A percentile compares a stretch with the other conserved stretches of the same genome.
These are phyloP conservation scores for Linhomoeus sp. DNA, from an alignment of 2,888 invertebrate species.

Conservation along the genomic window DNA sequence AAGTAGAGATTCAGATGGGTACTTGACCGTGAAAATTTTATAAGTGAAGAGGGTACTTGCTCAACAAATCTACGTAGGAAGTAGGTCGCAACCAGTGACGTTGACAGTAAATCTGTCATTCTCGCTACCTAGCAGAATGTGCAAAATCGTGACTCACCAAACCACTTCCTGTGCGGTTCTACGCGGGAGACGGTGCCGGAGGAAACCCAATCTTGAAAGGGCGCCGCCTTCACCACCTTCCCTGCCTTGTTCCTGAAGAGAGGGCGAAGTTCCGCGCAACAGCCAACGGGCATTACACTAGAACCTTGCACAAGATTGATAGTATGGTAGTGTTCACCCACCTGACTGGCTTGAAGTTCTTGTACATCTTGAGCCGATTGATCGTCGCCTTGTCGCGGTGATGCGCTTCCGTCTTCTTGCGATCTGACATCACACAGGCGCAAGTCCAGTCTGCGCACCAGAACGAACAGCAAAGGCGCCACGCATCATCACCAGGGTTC, in stretches of 20 bases:
- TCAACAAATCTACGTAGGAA: no score
- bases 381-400: conserved; percentile 81
- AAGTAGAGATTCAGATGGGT: conserved; percentile 3
- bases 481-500: conserved; percentile 51
- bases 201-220: conserved; percentile 70
- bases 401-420: conserved; percentile 57
- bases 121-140: no score
- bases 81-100: no score
- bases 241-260: conserved; percentile 45
- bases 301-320: no score
- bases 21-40: no score
- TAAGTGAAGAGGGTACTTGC: no score
- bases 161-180: conserved; percentile 95
- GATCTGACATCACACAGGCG: conserved; percentile 12
- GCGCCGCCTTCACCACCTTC: conserved; percentile 78
- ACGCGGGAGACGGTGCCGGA: conserved; percentile 80
- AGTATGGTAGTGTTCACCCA: no score
- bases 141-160: conserved; percentile 55
- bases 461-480: neutral
- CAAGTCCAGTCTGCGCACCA: neutral
- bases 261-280: neutral
- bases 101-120: neutral
- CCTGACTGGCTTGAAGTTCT: conserved; percentile 84
- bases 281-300: no score
- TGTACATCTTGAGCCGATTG: conserved; percentile 89